Evolutionary conservation across 2,888 invertebrate genomes (phyloP).

Genomic region (Brachynemurus nebulosus): DNA sequence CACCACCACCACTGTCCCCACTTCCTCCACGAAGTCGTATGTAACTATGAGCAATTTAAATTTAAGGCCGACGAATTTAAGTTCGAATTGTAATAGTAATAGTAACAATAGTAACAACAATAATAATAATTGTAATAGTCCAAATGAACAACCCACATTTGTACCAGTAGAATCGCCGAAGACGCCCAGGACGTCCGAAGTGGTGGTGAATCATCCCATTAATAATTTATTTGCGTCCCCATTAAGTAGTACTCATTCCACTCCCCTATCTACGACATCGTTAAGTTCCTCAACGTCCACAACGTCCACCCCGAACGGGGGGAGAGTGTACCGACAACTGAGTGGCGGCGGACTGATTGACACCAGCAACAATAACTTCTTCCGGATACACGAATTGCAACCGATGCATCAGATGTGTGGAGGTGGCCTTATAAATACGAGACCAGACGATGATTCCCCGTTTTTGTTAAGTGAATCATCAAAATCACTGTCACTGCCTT

Average conservation of each 20-base stretch:
- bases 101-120: too few relatives aligned
- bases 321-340: slow-evolving; percentile 2
- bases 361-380: background rate
- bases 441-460: background rate
- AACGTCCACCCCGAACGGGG: background rate
- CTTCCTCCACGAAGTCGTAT: background rate
- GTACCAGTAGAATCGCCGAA: background rate
- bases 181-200: background rate
- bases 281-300: background rate
- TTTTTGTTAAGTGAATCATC: background rate
- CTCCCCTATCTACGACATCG: background rate
- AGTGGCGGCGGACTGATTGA: slow-evolving; percentile 6
- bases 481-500: background rate
- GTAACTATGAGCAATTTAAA: slow-evolving; percentile 4
- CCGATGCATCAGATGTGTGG: slow-evolving; percentile 24
- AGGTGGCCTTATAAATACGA: slow-evolving; percentile 25
- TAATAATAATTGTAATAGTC: too few relatives aligned
- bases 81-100: background rate
- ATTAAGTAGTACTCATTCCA: too few relatives aligned
- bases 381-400: slow-evolving; percentile 2
- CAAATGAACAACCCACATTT: background rate
- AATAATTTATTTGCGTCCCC: too few relatives aligned
- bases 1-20: background rate
- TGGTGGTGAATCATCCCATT: background rate
- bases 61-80: too few relatives aligned